phyloP scores from a whole-genome alignment of 2,797 vertebrate species.

The Protonibea diacanthus region DNA sequence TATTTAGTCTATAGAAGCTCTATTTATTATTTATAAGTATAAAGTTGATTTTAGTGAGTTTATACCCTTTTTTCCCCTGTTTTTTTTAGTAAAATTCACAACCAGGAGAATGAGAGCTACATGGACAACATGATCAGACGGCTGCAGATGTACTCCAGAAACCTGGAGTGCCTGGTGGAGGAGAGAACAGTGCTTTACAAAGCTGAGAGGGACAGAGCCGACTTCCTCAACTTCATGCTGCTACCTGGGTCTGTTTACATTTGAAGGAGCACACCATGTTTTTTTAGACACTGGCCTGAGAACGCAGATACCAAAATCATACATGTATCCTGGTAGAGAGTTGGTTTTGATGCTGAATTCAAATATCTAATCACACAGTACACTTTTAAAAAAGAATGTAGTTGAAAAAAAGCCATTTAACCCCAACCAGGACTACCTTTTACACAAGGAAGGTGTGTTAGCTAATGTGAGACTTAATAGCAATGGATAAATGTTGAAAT shows the following conservation, averaged over 20 bases:
- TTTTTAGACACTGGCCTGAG: not conserved
- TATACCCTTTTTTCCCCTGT: not conserved
- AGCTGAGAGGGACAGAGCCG: slow-evolving; percentile 94
- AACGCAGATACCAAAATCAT: not conserved
- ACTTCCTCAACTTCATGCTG: slow-evolving; percentile 96
- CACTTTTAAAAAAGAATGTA: no score
- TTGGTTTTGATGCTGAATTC: not conserved
- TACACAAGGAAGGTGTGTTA: no score
- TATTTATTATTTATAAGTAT: no score
- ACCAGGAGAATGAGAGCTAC: slow-evolving; percentile 94
- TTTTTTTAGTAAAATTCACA: slow-evolving; percentile 89
- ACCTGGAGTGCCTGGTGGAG: slow-evolving; percentile 96
- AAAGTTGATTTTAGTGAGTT: not conserved
- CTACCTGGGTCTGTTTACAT: slow-evolving; percentile 89
- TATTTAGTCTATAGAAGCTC: not conserved
- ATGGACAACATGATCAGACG: slow-evolving; percentile 97
- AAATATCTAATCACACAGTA: not conserved
- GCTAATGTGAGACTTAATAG: no score
- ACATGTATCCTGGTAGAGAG: not conserved
- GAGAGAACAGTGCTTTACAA: slow-evolving; percentile 96
- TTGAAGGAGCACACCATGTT: not conserved
- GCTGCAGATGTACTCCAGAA: slow-evolving; percentile 95
- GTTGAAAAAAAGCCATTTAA: no score
- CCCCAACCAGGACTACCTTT: no score
- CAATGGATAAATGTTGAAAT: no score